Base-by-base conservation (phyloP, 1,140 invertebrate genomes). In the Drosophila melanica region DNA sequence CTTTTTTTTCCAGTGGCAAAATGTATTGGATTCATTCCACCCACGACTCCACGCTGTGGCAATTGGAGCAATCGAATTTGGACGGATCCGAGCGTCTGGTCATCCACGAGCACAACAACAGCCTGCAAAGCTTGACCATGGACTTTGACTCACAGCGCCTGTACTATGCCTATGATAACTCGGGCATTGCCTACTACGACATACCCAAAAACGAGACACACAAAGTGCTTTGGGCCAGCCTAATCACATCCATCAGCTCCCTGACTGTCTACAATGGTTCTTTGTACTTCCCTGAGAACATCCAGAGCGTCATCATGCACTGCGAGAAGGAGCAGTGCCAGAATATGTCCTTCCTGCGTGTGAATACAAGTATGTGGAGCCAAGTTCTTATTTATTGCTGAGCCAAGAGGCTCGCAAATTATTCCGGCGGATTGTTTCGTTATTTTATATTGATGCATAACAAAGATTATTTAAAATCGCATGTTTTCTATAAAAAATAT, bases 141-240 rank as follows among this genome's bases (percentile, higher is more conserved):
- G 96, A 97, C 91, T 91, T 93, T 58, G 93, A 93, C 55, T 91
- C 92, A 0, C 85, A 94, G 33, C 93, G 94, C 9, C 85, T 97
- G 35, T 97, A 97, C 92, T 97, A 95, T 94, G 93, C 95, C 0
- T 95, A 94, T 78, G 81, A 92, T 5, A 93, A 92, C 16, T 93
- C 93, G 7, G 92, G 92, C n/a, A 94, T 97, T 59, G 94, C 95
- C 70, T 96, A 94, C 81, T 94, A 94, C 70, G 93, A 95, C 71
- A 92, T 97, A 3, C 79, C 84, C 2, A 92, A 81, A 0, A 92
- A 92, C 20, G 91, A 93, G 92, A 53, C 84, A 37, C 66, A 71
- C 6, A 54, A 75, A 2, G 84, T 90, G 0, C 44, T 92, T 7
- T 65, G 75, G 59, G 79, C 82, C 53, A 92, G 90, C 37, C 67